These are phyloP conservation scores for Alouatta caraya DNA, from an alignment of 2,797 vertebrate species.

Conservation along the genomic window DNA sequence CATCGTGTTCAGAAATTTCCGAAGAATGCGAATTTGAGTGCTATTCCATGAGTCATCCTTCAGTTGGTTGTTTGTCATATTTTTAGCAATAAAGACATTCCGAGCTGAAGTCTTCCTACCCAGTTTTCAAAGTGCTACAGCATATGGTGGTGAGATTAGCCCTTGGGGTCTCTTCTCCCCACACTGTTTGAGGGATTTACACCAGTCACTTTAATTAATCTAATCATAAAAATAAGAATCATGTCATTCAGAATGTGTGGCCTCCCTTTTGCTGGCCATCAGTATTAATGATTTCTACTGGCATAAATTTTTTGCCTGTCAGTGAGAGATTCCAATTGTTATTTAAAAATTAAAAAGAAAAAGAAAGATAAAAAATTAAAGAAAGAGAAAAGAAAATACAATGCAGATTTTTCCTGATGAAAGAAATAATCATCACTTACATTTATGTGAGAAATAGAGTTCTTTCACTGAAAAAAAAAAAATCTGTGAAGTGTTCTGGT, in stretches of 20 bases:
- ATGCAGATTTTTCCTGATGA: background rate
- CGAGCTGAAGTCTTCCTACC: constrained; percentile 64
- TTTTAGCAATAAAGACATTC: constrained; percentile 83
- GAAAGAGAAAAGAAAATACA: background rate
- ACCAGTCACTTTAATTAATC: constrained; percentile 60
- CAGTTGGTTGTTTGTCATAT: constrained; percentile 81
- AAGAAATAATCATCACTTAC: background rate
- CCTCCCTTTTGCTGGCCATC: background rate
- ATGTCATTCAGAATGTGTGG: background rate
- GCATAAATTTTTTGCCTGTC: background rate
- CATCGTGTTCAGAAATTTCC: constrained; percentile 80
- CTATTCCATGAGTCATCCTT: constrained; percentile 80
- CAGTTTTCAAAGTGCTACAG: constrained; percentile 72
- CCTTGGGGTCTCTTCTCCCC: constrained; percentile 60
- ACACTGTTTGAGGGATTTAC: constrained; percentile 39
- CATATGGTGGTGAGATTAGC: constrained; percentile 81
- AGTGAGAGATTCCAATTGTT: background rate
- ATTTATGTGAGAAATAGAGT: background rate
- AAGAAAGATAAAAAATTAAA: background rate
- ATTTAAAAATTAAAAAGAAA: background rate
- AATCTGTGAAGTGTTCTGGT: background rate
- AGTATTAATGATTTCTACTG: constrained; percentile 26
- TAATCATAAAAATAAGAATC: constrained; percentile 35
- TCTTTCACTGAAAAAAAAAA: background rate
- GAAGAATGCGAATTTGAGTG: constrained; percentile 79